A percentile compares a stretch with the other conserved stretches of the same genome.
Conservation (phyloP, 2,113 vertebrate species). For the Mesocricetus auratus region DNA sequence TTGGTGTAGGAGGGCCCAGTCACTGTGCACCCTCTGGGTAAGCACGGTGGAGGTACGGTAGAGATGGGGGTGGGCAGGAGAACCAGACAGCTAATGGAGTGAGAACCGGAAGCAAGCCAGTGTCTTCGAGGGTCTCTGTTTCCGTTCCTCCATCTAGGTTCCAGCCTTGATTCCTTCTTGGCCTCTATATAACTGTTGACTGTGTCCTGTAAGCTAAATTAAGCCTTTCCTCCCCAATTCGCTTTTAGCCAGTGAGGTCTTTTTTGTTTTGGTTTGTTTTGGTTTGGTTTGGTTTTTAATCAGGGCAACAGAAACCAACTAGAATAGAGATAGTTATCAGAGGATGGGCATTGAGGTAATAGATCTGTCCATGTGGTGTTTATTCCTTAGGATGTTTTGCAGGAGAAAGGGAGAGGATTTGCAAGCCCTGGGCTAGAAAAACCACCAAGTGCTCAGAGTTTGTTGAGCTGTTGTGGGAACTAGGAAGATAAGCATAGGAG, state of each 20-base stretch:
- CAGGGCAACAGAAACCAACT: neutral
- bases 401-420: neutral
- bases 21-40: neutral
- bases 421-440: neutral
- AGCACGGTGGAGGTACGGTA: too few relatives aligned
- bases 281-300: neutral
- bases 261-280: neutral
- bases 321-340: neutral
- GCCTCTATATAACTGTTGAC: neutral
- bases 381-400: neutral
- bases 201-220: neutral
- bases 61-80: neutral
- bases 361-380: neutral
- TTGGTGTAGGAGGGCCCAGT: neutral
- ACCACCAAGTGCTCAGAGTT: neutral
- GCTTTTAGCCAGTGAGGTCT: neutral
- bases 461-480: neutral
- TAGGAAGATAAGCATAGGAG: neutral
- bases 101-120: neutral
- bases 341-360: neutral
- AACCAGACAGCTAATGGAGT: neutral
- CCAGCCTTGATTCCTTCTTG: neutral
- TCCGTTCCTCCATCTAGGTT: neutral
- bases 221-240: neutral
- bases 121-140: neutral